Percentiles rank a stretch among this genome's conserved stretches.
These are phyloP conservation scores for Drosophila asahinai DNA, from an alignment of 1,140 invertebrate species.

Conservation along the genomic window DNA sequence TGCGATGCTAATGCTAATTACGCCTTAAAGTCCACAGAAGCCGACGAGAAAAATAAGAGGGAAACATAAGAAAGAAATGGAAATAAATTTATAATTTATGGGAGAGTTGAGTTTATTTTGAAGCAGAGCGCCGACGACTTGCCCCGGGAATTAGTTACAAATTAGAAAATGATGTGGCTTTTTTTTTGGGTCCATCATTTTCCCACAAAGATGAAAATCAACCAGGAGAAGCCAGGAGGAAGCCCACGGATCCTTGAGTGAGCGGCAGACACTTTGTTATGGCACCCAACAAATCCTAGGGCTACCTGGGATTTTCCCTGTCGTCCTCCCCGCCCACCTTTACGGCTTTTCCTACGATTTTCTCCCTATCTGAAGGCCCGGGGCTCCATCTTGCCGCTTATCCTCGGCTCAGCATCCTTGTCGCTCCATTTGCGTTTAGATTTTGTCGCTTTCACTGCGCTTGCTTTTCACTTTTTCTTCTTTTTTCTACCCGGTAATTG, in stretches of 20 bases:
- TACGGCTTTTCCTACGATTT: background rate
- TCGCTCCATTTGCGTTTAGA: slow-evolving; percentile 71
- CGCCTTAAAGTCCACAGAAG: slow-evolving; percentile 35
- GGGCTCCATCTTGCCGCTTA: slow-evolving; percentile 41
- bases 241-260: slow-evolving; percentile 38
- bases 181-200: slow-evolving; percentile 40
- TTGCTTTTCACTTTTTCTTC: slow-evolving; percentile 22
- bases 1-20: slow-evolving; percentile 71
- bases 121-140: slow-evolving; percentile 7
- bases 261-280: slow-evolving; percentile 52
- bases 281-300: slow-evolving; percentile 49
- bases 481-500: slow-evolving; percentile 8
- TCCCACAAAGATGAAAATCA: slow-evolving; percentile 14
- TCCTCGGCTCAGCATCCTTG: slow-evolving; percentile 58
- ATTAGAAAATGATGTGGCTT: slow-evolving; percentile 68
- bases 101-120: slow-evolving; percentile 44
- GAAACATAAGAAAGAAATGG: slow-evolving; percentile 12
- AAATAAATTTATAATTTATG: slow-evolving; percentile 54
- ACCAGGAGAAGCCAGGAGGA: slow-evolving; percentile 3
- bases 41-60: background rate
- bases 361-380: slow-evolving; percentile 1
- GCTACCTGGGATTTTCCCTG: slow-evolving; percentile 44
- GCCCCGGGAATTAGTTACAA: slow-evolving; percentile 63
- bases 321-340: background rate
- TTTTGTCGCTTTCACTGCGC: slow-evolving; percentile 60